Base-by-base conservation (phyloP, 2,888 invertebrate genomes). In the Meta bourneti region DNA sequence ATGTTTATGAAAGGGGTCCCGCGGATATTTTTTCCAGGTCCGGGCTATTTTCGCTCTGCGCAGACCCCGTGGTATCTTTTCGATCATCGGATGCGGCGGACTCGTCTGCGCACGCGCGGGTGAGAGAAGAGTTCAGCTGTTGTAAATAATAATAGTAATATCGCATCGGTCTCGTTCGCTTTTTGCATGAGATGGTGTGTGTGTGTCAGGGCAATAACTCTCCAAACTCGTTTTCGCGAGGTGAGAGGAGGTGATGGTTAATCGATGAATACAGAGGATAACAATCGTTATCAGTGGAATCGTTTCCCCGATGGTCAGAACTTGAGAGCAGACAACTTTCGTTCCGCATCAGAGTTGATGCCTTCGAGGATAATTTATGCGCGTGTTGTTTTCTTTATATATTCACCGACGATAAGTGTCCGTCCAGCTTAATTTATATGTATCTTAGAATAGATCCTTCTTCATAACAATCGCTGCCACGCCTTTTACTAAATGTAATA, bases 1-100 rank as follows among this genome's bases (percentile, higher is more conserved):
- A 88, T 88, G 88, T 88, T 88, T 80, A 81, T 16, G 61, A 61
- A 61, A 61, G 61, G 61, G 61, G 61, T 34, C 34, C 34, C 34
- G 34, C 34, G 34, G 34, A 4, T 34, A 2, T 34, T 34, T 34
- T 34, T 34, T 9, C 61, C 61, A 61, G 61, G 16, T 11, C 61
- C 11, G 61, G 61, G 61, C 61, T 61, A 11, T 61, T 61, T 61
- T 61, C 13, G 11, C 16, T 61, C 61, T 61, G 11, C 61, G 8
- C 9, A 5, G 61, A 61, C 16, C 61, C 16, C 61, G 61, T 5
- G 61, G 1, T 8, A 16, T 34, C 34, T 34, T 34, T 11, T 61
- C 11, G 61, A 61, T 61, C 13, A 61, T 61, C 13, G 61, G 61
- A 61, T 61, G 61, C 61, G 61, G 61, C 5, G 61, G 16, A 16